Percentiles rank a stretch among this genome's conserved stretches.
Evolutionary conservation across 2,797 vertebrate species (phyloP).

Genomic region (Rhinichthys osculus): DNA sequence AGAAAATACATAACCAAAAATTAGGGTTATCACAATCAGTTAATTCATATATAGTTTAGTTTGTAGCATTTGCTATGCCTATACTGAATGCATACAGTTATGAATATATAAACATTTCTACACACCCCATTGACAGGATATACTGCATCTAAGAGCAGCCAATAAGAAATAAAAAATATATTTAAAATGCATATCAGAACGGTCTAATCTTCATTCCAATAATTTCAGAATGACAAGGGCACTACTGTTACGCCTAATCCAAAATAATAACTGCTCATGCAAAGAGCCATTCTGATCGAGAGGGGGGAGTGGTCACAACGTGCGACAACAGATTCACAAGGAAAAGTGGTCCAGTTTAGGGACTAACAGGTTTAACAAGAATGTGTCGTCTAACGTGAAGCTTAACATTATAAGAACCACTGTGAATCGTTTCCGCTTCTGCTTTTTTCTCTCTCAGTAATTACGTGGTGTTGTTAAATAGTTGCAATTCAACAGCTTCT

Average conservation of each 20-base stretch:
- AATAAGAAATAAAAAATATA: not conserved
- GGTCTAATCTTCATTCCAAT: not conserved
- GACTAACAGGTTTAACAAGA: slow-evolving; percentile 55
- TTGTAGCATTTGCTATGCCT: slow-evolving; percentile 28
- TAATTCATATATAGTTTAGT: slow-evolving; percentile 14
- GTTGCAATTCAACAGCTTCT: slow-evolving; percentile 40
- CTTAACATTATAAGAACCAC: slow-evolving; percentile 62
- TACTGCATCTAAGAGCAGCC: slow-evolving; percentile 6
- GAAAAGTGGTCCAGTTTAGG: slow-evolving; percentile 40
- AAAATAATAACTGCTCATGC: slow-evolving; percentile 16
- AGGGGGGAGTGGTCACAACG: slow-evolving; percentile 23
- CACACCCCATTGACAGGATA: slow-evolving; percentile 2
- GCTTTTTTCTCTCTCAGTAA: slow-evolving; percentile 55
- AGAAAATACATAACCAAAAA: slow-evolving; percentile 48
- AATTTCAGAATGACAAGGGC: not conserved
- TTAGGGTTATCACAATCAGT: slow-evolving; percentile 40
- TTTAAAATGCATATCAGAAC: slow-evolving; percentile 26
- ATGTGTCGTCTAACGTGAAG: slow-evolving; percentile 56
- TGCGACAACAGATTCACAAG: slow-evolving; percentile 42
- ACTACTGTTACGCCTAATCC: slow-evolving; percentile 29
- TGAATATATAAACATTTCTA: slow-evolving; percentile 14
- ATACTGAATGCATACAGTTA: slow-evolving; percentile 9
- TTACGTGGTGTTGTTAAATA: slow-evolving; percentile 57
- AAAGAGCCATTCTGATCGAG: slow-evolving; percentile 38
- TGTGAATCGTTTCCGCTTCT: slow-evolving; percentile 54